Percentiles rank a stretch among this genome's conserved stretches.
These are phyloP conservation scores for Lucilia cuprina DNA, from an alignment of 1,140 invertebrate genomes.

Conservation along the genomic window DNA sequence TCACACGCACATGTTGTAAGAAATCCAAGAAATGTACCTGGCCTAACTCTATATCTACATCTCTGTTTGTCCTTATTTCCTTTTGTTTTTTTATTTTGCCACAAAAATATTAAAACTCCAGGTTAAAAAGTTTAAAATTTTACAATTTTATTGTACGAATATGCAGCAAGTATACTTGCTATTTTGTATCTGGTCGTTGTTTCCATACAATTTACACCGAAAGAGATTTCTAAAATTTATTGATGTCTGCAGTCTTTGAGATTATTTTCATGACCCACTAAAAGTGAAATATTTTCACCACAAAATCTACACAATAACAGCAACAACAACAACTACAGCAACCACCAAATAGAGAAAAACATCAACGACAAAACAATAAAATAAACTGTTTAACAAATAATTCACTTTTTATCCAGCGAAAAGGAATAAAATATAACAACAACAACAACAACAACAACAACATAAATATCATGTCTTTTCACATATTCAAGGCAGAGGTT, in stretches of 20 bases:
- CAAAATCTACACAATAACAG: not conserved
- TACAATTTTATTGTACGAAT: not conserved
- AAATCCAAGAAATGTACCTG: not conserved
- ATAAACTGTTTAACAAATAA: conserved; percentile 12
- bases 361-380: not conserved
- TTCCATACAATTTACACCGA: conserved; percentile 1
- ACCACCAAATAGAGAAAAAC: not conserved
- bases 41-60: not conserved
- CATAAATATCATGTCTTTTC: not conserved
- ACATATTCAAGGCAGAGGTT: not conserved
- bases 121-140: not conserved
- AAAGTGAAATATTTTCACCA: conserved; percentile 1
- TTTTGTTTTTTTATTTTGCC: not conserved
- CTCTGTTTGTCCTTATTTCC: not conserved
- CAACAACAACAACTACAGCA: no score
- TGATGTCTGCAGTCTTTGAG: conserved; percentile 27
- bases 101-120: not conserved
- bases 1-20: not conserved
- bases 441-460: no score
- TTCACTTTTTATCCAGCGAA: not conserved
- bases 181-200: not conserved
- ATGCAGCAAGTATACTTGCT: not conserved
- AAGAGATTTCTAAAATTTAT: not conserved
- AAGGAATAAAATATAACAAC: not conserved
- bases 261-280: conserved; percentile 15